These are phyloP conservation scores for Oreochromis grahami DNA, from an alignment of 2,797 vertebrate genomes.

Conservation along the genomic window DNA sequence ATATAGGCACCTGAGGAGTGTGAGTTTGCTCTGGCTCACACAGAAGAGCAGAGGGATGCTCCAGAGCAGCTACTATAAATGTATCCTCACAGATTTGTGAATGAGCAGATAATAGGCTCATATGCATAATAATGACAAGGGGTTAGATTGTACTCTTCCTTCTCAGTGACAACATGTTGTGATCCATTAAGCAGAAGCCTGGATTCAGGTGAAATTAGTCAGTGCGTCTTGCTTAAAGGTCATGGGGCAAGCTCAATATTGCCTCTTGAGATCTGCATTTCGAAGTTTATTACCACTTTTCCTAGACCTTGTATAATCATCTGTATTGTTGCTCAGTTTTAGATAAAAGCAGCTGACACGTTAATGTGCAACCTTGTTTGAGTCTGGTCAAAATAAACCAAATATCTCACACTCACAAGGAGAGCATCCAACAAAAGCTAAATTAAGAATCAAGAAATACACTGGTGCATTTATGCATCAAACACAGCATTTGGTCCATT, in stretches of 20 bases:
- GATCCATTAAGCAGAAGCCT: slow-evolving; percentile 44
- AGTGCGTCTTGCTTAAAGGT: slow-evolving; percentile 29
- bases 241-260: neutral
- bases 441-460: neutral
- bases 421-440: neutral
- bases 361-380: neutral
- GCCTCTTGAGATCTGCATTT: neutral
- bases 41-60: slow-evolving; percentile 6
- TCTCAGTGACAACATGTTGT: slow-evolving; percentile 39
- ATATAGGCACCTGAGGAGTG: slow-evolving; percentile 19
- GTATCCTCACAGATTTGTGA: slow-evolving; percentile 42
- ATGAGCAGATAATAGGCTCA: slow-evolving; percentile 67
- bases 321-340: neutral
- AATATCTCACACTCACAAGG: neutral
- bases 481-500: neutral
- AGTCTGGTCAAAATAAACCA: neutral
- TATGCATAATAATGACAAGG: slow-evolving; percentile 69
- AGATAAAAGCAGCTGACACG: neutral
- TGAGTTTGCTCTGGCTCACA: neutral
- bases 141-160: slow-evolving; percentile 44
- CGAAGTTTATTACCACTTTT: neutral
- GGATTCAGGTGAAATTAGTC: slow-evolving; percentile 46
- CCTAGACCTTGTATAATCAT: neutral
- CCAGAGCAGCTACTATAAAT: slow-evolving; percentile 10
- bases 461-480: neutral